Evolutionary conservation across 2,797 vertebrate species (phyloP).

Genomic region (Sylvia borin): DNA sequence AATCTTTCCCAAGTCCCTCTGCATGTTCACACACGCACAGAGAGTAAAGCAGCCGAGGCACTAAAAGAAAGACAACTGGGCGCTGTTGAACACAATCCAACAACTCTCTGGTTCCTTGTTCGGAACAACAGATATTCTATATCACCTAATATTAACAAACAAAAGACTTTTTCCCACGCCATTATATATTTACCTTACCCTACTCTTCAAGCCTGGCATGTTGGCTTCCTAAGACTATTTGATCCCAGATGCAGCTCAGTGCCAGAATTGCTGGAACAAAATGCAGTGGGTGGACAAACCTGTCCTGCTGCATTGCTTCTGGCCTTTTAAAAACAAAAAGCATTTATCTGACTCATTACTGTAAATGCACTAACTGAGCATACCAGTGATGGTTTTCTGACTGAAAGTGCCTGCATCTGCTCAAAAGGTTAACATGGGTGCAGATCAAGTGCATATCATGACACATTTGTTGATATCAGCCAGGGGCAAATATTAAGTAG

Average conservation of each 20-base stretch:
- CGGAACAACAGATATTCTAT: conserved; percentile 12
- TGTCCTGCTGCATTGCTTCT: conserved; percentile 76
- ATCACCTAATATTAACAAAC: conserved; percentile 54
- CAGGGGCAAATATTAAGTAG: conserved; percentile 33
- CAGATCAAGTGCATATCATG: conserved; percentile 37
- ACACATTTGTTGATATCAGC: conserved; percentile 44
- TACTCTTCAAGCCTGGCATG: conserved; percentile 42
- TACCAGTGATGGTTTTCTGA: conserved; percentile 18
- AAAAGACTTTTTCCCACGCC: conserved; percentile 43
- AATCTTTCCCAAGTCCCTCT: background rate
- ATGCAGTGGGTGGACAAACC: conserved; percentile 76
- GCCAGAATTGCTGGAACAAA: conserved; percentile 69
- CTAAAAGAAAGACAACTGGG: background rate
- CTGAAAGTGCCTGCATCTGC: conserved; percentile 38
- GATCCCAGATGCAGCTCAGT: conserved; percentile 47
- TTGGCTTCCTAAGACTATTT: conserved; percentile 53
- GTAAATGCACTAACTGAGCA: conserved; percentile 28
- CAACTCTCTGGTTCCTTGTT: background rate
- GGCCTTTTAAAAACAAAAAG: conserved; percentile 59
- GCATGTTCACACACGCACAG: fast-evolving
- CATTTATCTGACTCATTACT: conserved; percentile 53
- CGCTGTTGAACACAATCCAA: background rate
- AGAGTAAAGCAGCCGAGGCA: background rate
- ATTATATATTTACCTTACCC: conserved; percentile 64
- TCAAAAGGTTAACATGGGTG: conserved; percentile 50